These are phyloP conservation scores for Centruroides vittatus DNA, from an alignment of 1,140 invertebrate species.

Conservation along the genomic window DNA sequence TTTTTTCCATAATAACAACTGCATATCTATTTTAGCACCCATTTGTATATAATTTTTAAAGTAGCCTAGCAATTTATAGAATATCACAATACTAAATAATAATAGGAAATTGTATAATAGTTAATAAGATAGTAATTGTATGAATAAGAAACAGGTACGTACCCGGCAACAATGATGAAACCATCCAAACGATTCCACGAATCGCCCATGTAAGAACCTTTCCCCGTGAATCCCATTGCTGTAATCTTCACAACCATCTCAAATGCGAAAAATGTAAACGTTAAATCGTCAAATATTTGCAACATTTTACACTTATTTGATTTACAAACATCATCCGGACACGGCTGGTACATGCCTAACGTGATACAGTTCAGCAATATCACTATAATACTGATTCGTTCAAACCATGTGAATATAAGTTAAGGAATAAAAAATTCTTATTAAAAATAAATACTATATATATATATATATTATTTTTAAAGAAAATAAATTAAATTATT, in stretches of 20 bases:
- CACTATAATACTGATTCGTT: slow-evolving; percentile 93
- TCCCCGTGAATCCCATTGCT: slow-evolving; percentile 92
- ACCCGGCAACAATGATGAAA: slow-evolving; percentile 96
- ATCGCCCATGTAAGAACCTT: slow-evolving; percentile 88
- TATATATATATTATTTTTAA: too few relatives aligned
- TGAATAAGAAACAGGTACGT: slow-evolving; percentile 26
- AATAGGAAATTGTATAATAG: too few relatives aligned
- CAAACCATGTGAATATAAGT: slow-evolving; percentile 74
- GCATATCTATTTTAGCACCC: too few relatives aligned
- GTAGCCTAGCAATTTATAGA: too few relatives aligned
- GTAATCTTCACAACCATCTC: slow-evolving; percentile 97
- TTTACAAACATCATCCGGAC: slow-evolving; percentile 70
- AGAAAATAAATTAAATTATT: too few relatives aligned
- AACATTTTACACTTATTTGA: slow-evolving; percentile 82
- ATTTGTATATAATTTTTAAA: too few relatives aligned
- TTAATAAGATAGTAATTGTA: neutral
- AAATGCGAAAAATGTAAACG: slow-evolving; percentile 92
- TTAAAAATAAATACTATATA: neutral
- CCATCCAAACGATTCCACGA: slow-evolving; percentile 97
- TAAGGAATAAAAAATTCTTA: neutral
- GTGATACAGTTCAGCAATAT: slow-evolving; percentile 98
- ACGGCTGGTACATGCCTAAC: slow-evolving; percentile 98
- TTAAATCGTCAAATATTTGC: slow-evolving; percentile 92
- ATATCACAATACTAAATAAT: too few relatives aligned
- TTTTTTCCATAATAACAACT: too few relatives aligned